A percentile compares a stretch with the other conserved stretches of the same genome.
These are phyloP conservation scores for Lepidonotus clava DNA, from an alignment of 2,888 invertebrate genomes.

Conservation along the genomic window DNA sequence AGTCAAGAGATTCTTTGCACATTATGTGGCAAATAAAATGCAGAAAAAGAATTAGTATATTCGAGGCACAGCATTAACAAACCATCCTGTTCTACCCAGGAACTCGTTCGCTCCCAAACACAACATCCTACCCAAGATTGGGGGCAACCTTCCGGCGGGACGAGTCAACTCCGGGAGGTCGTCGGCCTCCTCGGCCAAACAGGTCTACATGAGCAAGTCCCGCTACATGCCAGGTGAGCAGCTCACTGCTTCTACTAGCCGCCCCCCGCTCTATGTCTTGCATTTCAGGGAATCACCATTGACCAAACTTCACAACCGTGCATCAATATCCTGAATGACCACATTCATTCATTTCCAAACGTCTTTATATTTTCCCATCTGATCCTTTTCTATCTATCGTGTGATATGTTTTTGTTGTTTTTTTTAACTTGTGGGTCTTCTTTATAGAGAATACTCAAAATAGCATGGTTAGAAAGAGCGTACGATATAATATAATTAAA, in stretches of 20 bases:
- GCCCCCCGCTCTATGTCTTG: background rate
- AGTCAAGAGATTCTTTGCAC: too few species aligned
- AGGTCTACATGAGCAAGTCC: conserved; percentile 89
- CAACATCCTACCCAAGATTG: conserved; percentile 56
- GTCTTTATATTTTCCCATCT: too few species aligned
- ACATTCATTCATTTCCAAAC: too few species aligned
- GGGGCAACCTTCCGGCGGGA: conserved; percentile 56
- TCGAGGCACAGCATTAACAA: too few species aligned
- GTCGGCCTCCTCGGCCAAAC: conserved; percentile 84
- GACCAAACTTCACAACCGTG: too few species aligned
- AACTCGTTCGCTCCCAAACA: conserved; percentile 41
- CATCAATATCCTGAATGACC: too few species aligned
- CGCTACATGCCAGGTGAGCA: conserved; percentile 87
- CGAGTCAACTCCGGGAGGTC: conserved; percentile 76
- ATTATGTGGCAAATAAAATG: background rate
- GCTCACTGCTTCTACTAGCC: background rate
- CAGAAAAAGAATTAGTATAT: background rate
- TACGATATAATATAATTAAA: too few species aligned
- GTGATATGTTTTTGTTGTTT: too few species aligned
- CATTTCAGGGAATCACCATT: background rate
- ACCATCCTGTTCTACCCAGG: background rate
- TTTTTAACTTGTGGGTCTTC: too few species aligned
- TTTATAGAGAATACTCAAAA: too few species aligned
- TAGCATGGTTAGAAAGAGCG: too few species aligned
- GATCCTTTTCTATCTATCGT: too few species aligned